Evolutionary conservation across 2,888 invertebrate species (phyloP).

Genomic region (Ganaspis brasiliensis): DNA sequence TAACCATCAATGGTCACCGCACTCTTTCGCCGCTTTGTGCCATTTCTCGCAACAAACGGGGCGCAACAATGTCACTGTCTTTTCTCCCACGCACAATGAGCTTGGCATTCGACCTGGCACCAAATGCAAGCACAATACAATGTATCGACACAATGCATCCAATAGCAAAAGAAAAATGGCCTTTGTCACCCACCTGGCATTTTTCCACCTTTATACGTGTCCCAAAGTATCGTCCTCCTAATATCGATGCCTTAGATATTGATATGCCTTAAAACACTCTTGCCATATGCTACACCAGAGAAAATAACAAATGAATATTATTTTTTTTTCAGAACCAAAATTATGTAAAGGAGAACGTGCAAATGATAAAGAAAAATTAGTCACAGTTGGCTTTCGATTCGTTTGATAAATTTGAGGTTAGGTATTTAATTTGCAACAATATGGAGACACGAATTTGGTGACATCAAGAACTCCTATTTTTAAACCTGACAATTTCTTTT

Average conservation of each 20-base stretch:
- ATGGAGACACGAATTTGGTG: too few species aligned
- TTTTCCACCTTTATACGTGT: slow-evolving; percentile 37
- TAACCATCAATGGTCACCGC: slow-evolving; percentile 64
- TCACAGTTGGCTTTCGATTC: background rate
- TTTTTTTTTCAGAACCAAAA: background rate
- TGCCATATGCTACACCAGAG: background rate
- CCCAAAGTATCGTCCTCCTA: slow-evolving; percentile 6
- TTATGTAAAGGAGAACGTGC: background rate
- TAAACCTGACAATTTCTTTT: too few species aligned
- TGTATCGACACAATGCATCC: slow-evolving; percentile 63
- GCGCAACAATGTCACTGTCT: slow-evolving; percentile 70
- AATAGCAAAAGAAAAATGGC: slow-evolving; percentile 67
- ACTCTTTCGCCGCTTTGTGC: slow-evolving; percentile 66
- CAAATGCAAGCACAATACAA: slow-evolving; percentile 62
- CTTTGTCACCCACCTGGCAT: slow-evolving; percentile 65
- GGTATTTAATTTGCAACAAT: too few species aligned
- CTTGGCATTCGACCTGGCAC: slow-evolving; percentile 63
- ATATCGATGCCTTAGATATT: slow-evolving; percentile 17
- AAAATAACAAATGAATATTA: background rate
- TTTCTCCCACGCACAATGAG: slow-evolving; percentile 65
- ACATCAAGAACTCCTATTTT: too few species aligned
- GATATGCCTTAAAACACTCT: slow-evolving; percentile 1
- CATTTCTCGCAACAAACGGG: slow-evolving; percentile 68
- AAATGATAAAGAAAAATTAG: background rate
- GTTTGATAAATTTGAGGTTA: too few species aligned